Percentiles rank a stretch among this genome's conserved stretches.
Conservation (phyloP, 2,113 vertebrate species). For the Brachionichthys hirsutus region DNA sequence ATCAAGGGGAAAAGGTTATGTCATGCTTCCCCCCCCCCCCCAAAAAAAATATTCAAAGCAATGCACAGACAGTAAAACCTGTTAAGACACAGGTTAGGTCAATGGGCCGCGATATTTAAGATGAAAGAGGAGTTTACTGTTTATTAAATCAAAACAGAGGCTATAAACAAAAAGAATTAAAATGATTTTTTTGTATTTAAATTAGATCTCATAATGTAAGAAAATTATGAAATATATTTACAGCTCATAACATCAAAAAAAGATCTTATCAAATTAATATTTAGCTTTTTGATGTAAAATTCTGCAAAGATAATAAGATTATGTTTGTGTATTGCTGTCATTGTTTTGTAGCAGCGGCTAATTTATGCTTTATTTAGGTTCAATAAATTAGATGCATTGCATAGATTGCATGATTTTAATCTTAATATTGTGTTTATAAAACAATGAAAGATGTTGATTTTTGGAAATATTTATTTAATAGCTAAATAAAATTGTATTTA, state of each 20-base stretch:
- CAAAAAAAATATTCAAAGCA: conserved; percentile 74
- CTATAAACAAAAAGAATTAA: neutral
- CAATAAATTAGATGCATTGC: too few relatives aligned
- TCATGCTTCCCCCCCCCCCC: conserved; percentile 74
- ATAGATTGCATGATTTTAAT: too few relatives aligned
- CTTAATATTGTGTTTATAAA: neutral
- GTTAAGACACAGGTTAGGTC: conserved; percentile 50
- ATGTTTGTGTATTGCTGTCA: too few relatives aligned
- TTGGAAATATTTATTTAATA: conserved; percentile 1
- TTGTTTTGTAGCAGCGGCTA: too few relatives aligned
- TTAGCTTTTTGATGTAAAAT: too few relatives aligned
- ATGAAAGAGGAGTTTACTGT: conserved; percentile 20
- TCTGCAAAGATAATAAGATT: too few relatives aligned
- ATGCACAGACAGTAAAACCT: conserved; percentile 30
- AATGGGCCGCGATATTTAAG: conserved; percentile 28
- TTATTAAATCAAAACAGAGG: conserved; percentile 1
- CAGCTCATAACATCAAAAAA: too few relatives aligned
- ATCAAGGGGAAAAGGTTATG: conserved; percentile 76
- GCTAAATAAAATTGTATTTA: conserved; percentile 26
- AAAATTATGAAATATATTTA: too few relatives aligned
- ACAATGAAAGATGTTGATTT: too few relatives aligned
- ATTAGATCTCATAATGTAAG: neutral
- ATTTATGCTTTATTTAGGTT: neutral
- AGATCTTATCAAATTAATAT: too few relatives aligned
- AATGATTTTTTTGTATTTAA: neutral